Conservation (phyloP, 2,797 vertebrate species). For the Valencia hispanica region DNA sequence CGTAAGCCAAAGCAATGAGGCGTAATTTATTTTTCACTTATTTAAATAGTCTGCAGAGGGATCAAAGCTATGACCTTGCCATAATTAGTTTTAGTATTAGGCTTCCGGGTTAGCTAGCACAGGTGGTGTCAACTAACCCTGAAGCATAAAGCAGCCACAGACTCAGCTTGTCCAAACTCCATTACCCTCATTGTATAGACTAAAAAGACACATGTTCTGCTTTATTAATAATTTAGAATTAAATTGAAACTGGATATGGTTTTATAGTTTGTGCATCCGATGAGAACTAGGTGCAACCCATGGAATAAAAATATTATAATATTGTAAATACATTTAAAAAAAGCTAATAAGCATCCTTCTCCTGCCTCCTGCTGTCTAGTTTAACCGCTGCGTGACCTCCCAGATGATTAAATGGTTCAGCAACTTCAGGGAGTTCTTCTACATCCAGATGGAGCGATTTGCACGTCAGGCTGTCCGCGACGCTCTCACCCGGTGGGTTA, state of each 20-base stretch:
- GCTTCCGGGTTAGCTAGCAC: background rate
- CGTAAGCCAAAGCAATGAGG: background rate
- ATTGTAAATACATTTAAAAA: background rate
- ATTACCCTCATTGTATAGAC: background rate
- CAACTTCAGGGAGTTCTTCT: conserved; percentile 89
- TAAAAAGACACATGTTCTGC: background rate
- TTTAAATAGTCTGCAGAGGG: conserved; percentile 65
- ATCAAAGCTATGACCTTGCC: conserved; percentile 76
- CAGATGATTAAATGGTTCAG: conserved; percentile 90
- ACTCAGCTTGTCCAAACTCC: background rate
- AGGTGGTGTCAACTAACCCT: background rate
- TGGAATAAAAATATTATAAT: background rate
- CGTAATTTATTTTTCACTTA: background rate
- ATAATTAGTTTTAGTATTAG: conserved; percentile 72
- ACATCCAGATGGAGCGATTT: conserved; percentile 88
- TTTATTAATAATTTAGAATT: background rate
- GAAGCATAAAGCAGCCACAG: background rate
- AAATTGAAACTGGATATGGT: background rate
- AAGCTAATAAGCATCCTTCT: conserved; percentile 13
- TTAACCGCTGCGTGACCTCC: conserved; percentile 85
- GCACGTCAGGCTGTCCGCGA: conserved; percentile 84
- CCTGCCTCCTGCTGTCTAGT: conserved; percentile 61
- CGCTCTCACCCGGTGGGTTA: conserved; percentile 73
- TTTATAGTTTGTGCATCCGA: background rate
- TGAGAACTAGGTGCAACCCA: background rate